phyloP scores from a whole-genome alignment of 2,113 vertebrate species.

The Ceyx cyanopectus region DNA sequence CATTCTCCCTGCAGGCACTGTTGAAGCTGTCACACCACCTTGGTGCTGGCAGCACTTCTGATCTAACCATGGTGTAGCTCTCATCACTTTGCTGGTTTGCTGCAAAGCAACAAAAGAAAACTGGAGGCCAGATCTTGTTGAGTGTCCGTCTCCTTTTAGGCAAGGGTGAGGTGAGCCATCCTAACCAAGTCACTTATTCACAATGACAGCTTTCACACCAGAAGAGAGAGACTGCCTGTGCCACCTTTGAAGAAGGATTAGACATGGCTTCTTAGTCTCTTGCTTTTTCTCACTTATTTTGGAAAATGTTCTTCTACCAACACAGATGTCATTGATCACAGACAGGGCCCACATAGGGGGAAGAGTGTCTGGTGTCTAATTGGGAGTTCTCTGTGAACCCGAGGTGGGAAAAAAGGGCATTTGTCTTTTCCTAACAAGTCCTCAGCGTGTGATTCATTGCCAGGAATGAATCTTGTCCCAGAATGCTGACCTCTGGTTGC shows the following conservation, averaged over 20 bases:
- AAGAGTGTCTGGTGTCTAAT: neutral
- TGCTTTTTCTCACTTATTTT: slow-evolving; percentile 3
- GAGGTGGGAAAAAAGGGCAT: neutral
- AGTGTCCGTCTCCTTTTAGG: neutral
- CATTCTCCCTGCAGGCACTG: neutral
- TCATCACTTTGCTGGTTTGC: neutral
- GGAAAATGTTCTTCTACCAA: neutral
- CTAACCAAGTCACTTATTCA: neutral
- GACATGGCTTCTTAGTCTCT: slow-evolving; percentile 26
- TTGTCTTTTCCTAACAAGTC: slow-evolving; percentile 14
- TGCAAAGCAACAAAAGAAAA: neutral
- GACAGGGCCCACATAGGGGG: neutral
- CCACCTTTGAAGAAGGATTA: slow-evolving; percentile 30
- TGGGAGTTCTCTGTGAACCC: neutral
- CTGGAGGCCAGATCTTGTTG: neutral
- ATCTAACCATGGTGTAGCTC: neutral
- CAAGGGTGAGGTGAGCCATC: neutral
- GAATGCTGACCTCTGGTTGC: neutral
- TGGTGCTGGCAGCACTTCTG: neutral
- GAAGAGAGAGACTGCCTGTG: neutral
- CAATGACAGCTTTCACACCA: neutral
- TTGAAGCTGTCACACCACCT: neutral
- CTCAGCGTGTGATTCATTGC: neutral
- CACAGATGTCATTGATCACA: neutral
- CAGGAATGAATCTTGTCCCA: neutral